Evolutionary conservation across 92 coral and sea anemone species (phyloP).

Genomic region (Galaxea fascicularis): DNA sequence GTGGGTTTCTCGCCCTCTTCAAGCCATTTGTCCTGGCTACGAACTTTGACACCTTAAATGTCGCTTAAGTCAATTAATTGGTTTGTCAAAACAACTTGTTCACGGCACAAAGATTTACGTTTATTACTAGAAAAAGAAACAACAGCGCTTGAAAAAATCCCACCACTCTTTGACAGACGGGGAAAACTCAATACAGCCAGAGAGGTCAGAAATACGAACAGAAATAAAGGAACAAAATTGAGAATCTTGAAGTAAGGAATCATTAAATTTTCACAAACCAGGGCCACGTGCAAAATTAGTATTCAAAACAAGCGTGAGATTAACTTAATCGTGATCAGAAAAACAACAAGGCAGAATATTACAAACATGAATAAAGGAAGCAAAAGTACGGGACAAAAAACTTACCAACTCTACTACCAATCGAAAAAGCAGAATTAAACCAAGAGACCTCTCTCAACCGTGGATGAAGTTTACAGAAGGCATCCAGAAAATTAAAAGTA

Average conservation of each 20-base stretch:
- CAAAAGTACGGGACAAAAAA: no score
- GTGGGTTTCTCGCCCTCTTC: not conserved
- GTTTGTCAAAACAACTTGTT: not conserved
- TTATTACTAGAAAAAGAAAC: not conserved
- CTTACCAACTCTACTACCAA: not conserved
- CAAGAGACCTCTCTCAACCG: not conserved
- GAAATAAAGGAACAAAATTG: not conserved
- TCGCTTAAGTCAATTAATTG: not conserved
- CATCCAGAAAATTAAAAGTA: not conserved
- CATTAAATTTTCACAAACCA: constrained; percentile 41
- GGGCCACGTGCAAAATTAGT: not conserved
- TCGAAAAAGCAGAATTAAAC: not conserved
- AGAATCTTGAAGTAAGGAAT: not conserved
- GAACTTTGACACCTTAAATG: constrained; percentile 12
- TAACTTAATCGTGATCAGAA: constrained; percentile 46
- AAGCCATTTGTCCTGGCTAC: not conserved
- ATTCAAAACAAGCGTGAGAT: not conserved
- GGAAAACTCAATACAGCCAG: not conserved
- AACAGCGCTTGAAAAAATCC: constrained; percentile 24
- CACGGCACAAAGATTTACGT: not conserved
- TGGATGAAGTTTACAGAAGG: not conserved
- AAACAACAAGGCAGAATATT: constrained; percentile 18
- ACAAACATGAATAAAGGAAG: no score
- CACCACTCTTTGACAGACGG: not conserved
- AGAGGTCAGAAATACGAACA: not conserved